Evolutionary conservation across 2,113 vertebrate genomes (phyloP).

Genomic region (Ahaetulla prasina): DNA sequence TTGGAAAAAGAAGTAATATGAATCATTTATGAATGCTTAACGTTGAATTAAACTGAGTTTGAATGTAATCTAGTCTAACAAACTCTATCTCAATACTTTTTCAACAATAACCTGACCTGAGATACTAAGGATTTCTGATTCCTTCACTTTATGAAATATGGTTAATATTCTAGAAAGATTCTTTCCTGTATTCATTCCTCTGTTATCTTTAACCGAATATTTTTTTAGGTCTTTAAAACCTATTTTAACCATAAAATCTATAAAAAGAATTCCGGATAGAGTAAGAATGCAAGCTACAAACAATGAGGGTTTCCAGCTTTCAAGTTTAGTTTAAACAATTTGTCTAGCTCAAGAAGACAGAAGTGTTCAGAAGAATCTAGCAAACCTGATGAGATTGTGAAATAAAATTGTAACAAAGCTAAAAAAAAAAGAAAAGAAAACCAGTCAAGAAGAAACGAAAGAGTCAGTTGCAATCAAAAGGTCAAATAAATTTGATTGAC

Average conservation of each 20-base stretch:
- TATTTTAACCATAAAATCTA: background rate
- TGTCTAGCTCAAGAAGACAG: background rate
- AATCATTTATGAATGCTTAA: background rate
- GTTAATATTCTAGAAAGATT: background rate
- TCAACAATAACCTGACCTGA: background rate
- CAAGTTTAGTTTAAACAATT: background rate
- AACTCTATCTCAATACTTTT: background rate
- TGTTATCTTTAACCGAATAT: background rate
- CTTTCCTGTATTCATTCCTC: no score
- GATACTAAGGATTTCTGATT: background rate
- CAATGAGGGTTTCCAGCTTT: background rate
- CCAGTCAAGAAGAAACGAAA: background rate
- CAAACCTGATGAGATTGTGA: background rate
- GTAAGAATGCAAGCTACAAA: background rate
- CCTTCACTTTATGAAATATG: background rate
- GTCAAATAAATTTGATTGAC: background rate
- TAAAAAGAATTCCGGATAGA: background rate
- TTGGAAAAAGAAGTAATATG: background rate
- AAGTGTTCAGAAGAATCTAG: background rate
- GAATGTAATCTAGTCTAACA: background rate
- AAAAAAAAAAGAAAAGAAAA: no score
- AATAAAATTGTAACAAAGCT: background rate
- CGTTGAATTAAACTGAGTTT: background rate
- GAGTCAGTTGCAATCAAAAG: background rate
- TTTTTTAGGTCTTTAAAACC: background rate